Conservation (phyloP, 1,140 invertebrate genomes). For the Lasaia peninsularis region DNA sequence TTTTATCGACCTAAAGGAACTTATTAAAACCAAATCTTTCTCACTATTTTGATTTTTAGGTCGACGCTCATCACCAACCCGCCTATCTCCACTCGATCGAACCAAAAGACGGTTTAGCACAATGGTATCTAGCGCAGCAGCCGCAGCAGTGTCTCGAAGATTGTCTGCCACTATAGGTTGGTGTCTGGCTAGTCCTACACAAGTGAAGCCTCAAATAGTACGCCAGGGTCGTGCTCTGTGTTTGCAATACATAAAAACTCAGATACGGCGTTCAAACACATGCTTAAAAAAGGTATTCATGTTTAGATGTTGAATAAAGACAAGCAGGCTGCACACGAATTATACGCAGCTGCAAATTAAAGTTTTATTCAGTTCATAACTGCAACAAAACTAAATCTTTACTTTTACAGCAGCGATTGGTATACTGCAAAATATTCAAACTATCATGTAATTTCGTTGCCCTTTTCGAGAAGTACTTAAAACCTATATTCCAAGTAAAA, state of each 20-base stretch:
- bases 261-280: conserved; percentile 54
- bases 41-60: conserved; percentile 24
- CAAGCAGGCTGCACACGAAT: too few species aligned
- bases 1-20: too few species aligned
- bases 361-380: too few species aligned
- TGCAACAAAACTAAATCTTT: too few species aligned
- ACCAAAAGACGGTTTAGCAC: conserved; percentile 68
- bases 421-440: too few species aligned
- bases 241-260: conserved; percentile 65
- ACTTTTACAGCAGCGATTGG: too few species aligned
- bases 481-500: too few species aligned
- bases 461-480: too few species aligned
- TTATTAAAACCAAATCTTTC: too few species aligned
- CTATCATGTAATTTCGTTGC: too few species aligned
- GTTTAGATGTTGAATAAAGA: too few species aligned
- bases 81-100: conserved; percentile 58
- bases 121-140: conserved; percentile 61
- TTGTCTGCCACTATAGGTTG: conserved; percentile 69
- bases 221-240: conserved; percentile 66
- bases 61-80: conserved; percentile 32
- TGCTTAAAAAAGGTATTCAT: conserved; percentile 52
- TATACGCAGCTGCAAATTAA: too few species aligned
- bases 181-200: conserved; percentile 60
- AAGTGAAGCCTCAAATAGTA: conserved; percentile 67
- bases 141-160: conserved; percentile 59